Evolutionary conservation across 1,140 invertebrate genomes (phyloP).

Genomic region (Aphelenchoides avenae): DNA sequence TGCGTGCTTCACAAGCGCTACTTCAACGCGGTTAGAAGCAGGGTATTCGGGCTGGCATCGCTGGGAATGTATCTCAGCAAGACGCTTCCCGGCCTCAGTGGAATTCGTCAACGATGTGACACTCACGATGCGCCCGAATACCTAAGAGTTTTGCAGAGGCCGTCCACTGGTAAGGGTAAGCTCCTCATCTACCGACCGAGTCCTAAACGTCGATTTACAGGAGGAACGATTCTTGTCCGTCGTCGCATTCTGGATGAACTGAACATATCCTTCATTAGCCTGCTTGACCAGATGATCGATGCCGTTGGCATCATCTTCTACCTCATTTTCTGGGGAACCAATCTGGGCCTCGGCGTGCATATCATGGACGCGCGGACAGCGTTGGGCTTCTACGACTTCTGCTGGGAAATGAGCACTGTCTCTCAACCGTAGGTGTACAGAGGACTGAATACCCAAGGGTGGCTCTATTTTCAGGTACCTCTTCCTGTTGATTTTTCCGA

Average conservation of each 20-base stretch:
- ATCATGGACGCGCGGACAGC: neutral
- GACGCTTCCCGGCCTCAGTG: neutral
- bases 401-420: constrained; percentile 9
- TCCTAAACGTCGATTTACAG: neutral
- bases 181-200: neutral
- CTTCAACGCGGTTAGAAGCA: constrained; percentile 4
- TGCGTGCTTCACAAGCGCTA: constrained; percentile 14
- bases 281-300: constrained; percentile 23
- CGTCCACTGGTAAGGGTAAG: neutral
- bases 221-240: constrained; percentile 6
- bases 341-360: neutral
- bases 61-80: neutral
- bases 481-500: constrained; percentile 8
- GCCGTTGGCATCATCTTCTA: constrained; percentile 22
- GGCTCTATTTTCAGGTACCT: constrained; percentile 1
- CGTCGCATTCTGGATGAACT: constrained; percentile 11
- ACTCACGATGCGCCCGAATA: neutral
- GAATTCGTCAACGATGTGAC: neutral
- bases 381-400: constrained; percentile 16
- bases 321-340: constrained; percentile 17
- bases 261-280: constrained; percentile 12
- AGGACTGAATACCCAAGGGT: neutral
- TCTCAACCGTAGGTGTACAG: neutral
- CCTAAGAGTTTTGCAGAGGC: neutral
- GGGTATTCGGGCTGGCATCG: neutral